phyloP scores from a whole-genome alignment of 92 coral and sea anemone species.

The Zoanthus gigantus region DNA sequence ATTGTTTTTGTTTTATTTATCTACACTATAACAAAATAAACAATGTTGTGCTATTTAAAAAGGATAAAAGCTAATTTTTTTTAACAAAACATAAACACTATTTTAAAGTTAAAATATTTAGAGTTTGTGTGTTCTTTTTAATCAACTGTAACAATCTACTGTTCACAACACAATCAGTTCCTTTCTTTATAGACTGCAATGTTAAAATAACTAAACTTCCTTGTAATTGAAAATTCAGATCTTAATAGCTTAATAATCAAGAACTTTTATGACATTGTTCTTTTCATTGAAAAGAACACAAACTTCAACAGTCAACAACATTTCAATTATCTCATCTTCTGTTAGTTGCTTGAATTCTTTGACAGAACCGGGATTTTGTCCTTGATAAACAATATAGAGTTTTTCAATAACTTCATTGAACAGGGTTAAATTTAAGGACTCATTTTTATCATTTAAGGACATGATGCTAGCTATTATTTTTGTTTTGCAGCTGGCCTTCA shows the following conservation, averaged over 20 bases:
- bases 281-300: background rate
- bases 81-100: too few species aligned
- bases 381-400: background rate
- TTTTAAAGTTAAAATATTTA: too few species aligned
- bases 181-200: background rate
- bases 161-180: background rate
- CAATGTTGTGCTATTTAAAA: too few species aligned
- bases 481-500: conserved; percentile 2
- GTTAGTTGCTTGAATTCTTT: conserved; percentile 4
- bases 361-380: background rate
- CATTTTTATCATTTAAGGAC: background rate
- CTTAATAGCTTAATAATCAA: background rate
- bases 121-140: too few species aligned
- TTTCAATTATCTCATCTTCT: background rate
- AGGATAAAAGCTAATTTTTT: too few species aligned
- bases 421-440: background rate
- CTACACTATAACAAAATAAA: too few species aligned
- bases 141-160: background rate
- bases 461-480: background rate
- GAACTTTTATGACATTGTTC: background rate
- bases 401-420: conserved; percentile 6
- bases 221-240: background rate
- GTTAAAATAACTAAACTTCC: background rate
- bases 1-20: too few species aligned
- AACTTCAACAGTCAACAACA: background rate